phyloP scores from a whole-genome alignment of 1,140 invertebrate genomes.

The Dreissena polymorpha region DNA sequence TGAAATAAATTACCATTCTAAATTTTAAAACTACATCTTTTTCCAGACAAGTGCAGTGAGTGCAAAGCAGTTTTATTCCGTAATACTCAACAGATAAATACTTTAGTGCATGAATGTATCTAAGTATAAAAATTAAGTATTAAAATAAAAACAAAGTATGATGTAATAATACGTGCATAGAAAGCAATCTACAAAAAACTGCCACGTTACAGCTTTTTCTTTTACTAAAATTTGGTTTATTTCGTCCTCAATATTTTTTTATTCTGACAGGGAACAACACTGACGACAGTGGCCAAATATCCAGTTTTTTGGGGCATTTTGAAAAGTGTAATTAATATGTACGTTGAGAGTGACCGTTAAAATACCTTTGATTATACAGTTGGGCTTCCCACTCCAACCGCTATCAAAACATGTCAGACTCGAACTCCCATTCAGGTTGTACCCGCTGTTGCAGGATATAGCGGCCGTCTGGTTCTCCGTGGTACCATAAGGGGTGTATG shows the following conservation, averaged over 20 bases:
- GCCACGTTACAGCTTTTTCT: no score
- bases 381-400: conserved; percentile 1
- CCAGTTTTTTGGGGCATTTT: not conserved
- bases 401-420: conserved; percentile 7
- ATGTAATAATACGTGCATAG: no score
- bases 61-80: not conserved
- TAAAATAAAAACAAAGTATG: not conserved
- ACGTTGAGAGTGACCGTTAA: not conserved
- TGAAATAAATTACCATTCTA: not conserved
- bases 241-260: not conserved
- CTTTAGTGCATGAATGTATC: not conserved
- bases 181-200: no score
- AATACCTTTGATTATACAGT: conserved; percentile 21
- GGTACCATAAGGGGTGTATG: conserved; percentile 1
- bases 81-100: not conserved
- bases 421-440: not conserved
- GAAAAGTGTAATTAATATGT: not conserved
- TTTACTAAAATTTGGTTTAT: no score
- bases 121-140: not conserved
- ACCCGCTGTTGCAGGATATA: conserved; percentile 16
- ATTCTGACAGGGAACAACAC: not conserved
- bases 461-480: conserved; percentile 10
- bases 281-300: no score
- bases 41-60: not conserved
- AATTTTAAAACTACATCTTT: not conserved